Evolutionary conservation across 1,140 invertebrate genomes (phyloP).

Genomic region (Drosophila teissieri): DNA sequence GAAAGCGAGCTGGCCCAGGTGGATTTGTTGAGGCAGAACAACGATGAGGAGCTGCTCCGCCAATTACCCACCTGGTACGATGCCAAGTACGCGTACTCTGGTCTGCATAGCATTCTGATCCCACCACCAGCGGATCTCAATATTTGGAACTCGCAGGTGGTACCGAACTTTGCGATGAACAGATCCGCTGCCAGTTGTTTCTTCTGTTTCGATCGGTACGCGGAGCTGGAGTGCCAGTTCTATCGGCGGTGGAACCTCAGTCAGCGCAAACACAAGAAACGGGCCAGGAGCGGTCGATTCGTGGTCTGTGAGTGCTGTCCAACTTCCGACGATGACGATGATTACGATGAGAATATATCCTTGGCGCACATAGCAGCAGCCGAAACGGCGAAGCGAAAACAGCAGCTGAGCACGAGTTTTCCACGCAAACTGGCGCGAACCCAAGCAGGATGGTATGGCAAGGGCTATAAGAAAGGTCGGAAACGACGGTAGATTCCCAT

Average conservation of each 20-base stretch:
- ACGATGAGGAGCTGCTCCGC: constrained; percentile 55
- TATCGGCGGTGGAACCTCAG: constrained; percentile 84
- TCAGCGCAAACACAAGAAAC: constrained; percentile 83
- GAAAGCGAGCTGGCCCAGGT: constrained; percentile 66
- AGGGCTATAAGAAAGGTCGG: constrained; percentile 86
- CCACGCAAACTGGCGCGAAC: constrained; percentile 80
- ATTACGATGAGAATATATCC: constrained; percentile 84
- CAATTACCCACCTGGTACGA: constrained; percentile 83
- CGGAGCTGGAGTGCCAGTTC: constrained; percentile 86
- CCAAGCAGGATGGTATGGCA: constrained; percentile 87
- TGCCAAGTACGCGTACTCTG: constrained; percentile 87
- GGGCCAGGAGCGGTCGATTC: constrained; percentile 84
- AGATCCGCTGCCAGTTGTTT: constrained; percentile 84
- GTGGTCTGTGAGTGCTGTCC: constrained; percentile 87
- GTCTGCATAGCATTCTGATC: constrained; percentile 87
- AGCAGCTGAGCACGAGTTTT: constrained; percentile 82
- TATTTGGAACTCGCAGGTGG: constrained; percentile 77
- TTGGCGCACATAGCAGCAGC: constrained; percentile 79
- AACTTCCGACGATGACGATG: constrained; percentile 85
- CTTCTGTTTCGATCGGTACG: constrained; percentile 86
- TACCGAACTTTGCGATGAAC: constrained; percentile 82
- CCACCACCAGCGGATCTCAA: constrained; percentile 85
- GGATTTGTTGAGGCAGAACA: constrained; percentile 67
- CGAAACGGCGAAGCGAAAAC: constrained; percentile 73
- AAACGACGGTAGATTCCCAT: constrained; percentile 61